A percentile compares a stretch with the other conserved stretches of the same genome.
phyloP scores from a whole-genome alignment of 2,888 invertebrate species.

The Parnassius apollo region DNA sequence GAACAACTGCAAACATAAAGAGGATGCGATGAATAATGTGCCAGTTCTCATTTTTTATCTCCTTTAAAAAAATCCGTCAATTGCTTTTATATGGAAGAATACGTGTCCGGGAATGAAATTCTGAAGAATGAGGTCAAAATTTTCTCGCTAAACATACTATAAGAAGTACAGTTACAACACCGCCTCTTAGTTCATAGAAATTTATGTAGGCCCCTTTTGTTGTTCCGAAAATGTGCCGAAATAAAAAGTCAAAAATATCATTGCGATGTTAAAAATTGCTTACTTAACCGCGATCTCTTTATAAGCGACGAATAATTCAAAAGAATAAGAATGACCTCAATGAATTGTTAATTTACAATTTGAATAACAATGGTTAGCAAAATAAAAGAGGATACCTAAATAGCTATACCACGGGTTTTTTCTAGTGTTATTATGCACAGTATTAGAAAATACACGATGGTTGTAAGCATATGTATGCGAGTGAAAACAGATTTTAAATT shows the following conservation, averaged over 20 bases:
- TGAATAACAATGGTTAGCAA: constrained; percentile 64
- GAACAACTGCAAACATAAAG: constrained; percentile 21
- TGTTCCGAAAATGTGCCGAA: constrained; percentile 23
- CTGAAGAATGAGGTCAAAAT: constrained; percentile 28
- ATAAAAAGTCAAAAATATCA: constrained; percentile 32
- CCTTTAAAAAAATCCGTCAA: constrained; percentile 46
- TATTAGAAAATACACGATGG: background rate
- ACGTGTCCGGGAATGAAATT: constrained; percentile 36
- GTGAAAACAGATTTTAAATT: too few relatives aligned
- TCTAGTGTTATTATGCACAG: too few relatives aligned
- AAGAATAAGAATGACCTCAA: constrained; percentile 59
- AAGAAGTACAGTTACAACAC: constrained; percentile 24
- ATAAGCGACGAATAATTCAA: constrained; percentile 47
- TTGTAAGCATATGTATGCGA: too few relatives aligned
- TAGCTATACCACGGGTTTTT: background rate
- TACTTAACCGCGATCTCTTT: constrained; percentile 31
- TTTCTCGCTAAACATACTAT: constrained; percentile 18
- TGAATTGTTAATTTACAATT: constrained; percentile 67
- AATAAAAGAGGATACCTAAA: constrained; percentile 44
- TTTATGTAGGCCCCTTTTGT: constrained; percentile 25
- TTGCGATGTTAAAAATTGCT: constrained; percentile 29
- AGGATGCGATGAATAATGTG: constrained; percentile 39
- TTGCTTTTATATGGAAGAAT: constrained; percentile 23
- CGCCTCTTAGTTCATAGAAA: constrained; percentile 23
- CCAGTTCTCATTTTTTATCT: constrained; percentile 40